Evolutionary conservation across 1,140 invertebrate species (phyloP).

Genomic region (Cyrtorhinus lividipennis): DNA sequence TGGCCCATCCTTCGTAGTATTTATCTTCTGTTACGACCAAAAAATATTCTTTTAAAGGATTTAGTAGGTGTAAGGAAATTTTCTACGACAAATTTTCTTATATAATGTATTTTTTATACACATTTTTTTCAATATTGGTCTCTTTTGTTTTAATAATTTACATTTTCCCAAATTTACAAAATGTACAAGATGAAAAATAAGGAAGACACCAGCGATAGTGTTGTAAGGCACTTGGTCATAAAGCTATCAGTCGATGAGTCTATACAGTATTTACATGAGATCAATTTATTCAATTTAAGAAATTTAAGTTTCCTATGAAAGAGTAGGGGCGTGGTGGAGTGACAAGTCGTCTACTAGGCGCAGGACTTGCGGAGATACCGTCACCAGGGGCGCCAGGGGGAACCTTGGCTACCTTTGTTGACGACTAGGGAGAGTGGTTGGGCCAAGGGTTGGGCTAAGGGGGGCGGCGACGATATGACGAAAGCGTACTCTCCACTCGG

Average conservation of each 20-base stretch:
- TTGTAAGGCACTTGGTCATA: constrained; percentile 11
- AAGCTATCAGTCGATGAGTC: constrained; percentile 11
- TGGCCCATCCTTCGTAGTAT: too few relatives aligned
- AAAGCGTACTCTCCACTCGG: constrained; percentile 45
- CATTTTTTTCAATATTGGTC: too few relatives aligned
- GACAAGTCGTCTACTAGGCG: background rate
- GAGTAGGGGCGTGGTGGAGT: background rate
- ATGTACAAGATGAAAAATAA: background rate
- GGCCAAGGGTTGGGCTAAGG: constrained; percentile 32
- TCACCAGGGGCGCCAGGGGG: constrained; percentile 34
- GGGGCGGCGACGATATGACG: constrained; percentile 31
- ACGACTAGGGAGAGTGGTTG: constrained; percentile 56
- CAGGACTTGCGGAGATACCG: background rate
- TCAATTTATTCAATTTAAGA: constrained; percentile 5
- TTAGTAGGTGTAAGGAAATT: too few relatives aligned
- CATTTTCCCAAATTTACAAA: constrained; percentile 9
- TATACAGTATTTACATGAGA: constrained; percentile 12
- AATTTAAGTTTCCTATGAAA: background rate
- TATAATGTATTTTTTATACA: too few relatives aligned
- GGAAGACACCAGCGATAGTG: constrained; percentile 5
- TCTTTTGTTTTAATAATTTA: too few relatives aligned
- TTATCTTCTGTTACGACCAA: too few relatives aligned
- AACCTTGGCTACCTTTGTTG: constrained; percentile 36
- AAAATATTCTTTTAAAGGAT: too few relatives aligned
- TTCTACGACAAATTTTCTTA: too few relatives aligned